Base-by-base conservation (phyloP, 2,888 invertebrate species). In the Lycaena phlaeas region DNA sequence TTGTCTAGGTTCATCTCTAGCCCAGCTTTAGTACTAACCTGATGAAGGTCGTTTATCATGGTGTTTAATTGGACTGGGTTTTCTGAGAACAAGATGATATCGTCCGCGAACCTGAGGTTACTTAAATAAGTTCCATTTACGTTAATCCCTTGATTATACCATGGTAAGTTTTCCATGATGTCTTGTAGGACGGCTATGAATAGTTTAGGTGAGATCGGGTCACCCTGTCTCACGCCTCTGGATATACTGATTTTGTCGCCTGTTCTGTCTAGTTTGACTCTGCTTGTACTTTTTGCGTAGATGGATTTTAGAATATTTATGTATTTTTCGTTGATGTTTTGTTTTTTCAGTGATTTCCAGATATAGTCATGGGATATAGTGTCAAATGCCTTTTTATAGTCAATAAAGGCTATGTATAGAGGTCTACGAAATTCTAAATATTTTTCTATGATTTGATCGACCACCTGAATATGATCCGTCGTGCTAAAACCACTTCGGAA, bases 41-140 rank as follows among this genome's bases (percentile, higher is more conserved):
- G n/a, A n/a, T n/a, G n/a, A n/a, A n/a, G n/a, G n/a, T n/a, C n/a
- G n/a, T n/a, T n/a, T n/a, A n/a, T n/a, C n/a, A n/a, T n/a, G n/a
- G n/a, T 18, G 5, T 18, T 18, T 18, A 37, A 12, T 37, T 37
- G 1, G 10, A 14, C 4, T 1, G 27, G 4, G 14, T 15, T 29
- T 36, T 43, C 42, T 11, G 43, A 27, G 27, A 45, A 17, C 7
- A 44, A 27, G 6, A 44, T 29, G 3, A 48, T 40, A 18, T 48
- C 47, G 28, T 50, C 47, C 9, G 47, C 45, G 26, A 48, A 50
- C 11, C 45, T 41, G 2, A 46, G 27, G 12, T 50, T 37, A 11
- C 31, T 42, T 26, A 45, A 12, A 17, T 25, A 38, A 10, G 43
- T 31, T 1, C 46, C 45, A 18, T 48, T 41, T 5, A 50, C 44